A percentile compares a stretch with the other conserved stretches of the same genome.
Conservation (phyloP, 1,140 invertebrate species). For the Phenacoccus solenopsis region DNA sequence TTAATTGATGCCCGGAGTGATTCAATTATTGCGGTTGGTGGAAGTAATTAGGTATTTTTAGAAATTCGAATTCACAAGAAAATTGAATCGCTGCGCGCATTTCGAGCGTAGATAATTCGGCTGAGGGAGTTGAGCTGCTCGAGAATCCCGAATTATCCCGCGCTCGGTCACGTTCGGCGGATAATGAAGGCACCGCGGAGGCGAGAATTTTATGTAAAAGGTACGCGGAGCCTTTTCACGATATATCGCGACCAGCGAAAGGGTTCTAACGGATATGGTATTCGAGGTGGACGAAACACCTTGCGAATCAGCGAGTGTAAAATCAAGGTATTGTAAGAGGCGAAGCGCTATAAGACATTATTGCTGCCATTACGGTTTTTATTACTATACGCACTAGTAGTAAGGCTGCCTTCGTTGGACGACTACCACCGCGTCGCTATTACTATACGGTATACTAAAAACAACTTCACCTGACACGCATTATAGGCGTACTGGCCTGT, state of each 20-base stretch:
- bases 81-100: no score
- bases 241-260: no score
- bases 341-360: neutral
- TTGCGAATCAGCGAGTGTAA: neutral
- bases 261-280: no score
- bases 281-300: neutral
- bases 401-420: neutral
- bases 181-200: no score
- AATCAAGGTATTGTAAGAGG: neutral
- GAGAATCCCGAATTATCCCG: neutral
- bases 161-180: no score
- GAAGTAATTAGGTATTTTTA: no score
- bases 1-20: neutral
- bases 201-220: neutral
- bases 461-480: constrained; percentile 1
- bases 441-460: neutral
- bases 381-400: neutral
- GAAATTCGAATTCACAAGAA: no score
- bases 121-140: no score
- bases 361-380: neutral
- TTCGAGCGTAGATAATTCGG: no score
- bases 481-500: neutral
- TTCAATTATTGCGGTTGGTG: no score
- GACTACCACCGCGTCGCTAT: constrained; percentile 1
- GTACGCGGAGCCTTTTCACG: neutral